Conservation (phyloP, 1,140 invertebrate genomes). For the Pseudomyrmex concolor region DNA sequence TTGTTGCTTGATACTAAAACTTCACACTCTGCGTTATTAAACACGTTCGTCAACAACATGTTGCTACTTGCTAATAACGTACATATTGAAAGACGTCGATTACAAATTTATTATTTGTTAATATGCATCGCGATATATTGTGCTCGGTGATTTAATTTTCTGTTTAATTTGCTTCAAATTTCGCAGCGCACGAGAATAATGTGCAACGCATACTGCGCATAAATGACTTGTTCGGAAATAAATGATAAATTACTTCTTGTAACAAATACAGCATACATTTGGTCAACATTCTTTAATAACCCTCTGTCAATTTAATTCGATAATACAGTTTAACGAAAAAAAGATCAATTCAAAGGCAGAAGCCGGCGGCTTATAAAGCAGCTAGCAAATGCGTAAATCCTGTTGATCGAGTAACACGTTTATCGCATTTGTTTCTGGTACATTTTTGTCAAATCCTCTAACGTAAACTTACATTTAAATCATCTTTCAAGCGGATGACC, state of each 20-base stretch:
- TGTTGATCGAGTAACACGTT: not conserved
- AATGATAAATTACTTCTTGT: not conserved
- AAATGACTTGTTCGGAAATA: not conserved
- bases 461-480: conserved; percentile 3
- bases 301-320: not conserved
- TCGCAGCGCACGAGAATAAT: not conserved
- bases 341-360: not conserved
- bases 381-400: not conserved
- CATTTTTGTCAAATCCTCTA: not conserved
- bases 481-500: not conserved
- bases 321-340: not conserved
- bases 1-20: conserved; percentile 35
- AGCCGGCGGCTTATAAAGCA: not conserved
- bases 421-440: not conserved
- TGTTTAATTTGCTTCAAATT: not conserved
- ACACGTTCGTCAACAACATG: not conserved
- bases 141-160: not conserved
- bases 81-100: conserved; percentile 24
- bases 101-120: conserved; percentile 31
- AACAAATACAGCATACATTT: not conserved
- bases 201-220: not conserved
- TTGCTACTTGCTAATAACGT: conserved; percentile 4
- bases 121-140: not conserved
- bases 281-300: not conserved
- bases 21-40: not conserved